Conservation (phyloP, 2,113 vertebrate genomes). For the Daubentonia madagascariensis region DNA sequence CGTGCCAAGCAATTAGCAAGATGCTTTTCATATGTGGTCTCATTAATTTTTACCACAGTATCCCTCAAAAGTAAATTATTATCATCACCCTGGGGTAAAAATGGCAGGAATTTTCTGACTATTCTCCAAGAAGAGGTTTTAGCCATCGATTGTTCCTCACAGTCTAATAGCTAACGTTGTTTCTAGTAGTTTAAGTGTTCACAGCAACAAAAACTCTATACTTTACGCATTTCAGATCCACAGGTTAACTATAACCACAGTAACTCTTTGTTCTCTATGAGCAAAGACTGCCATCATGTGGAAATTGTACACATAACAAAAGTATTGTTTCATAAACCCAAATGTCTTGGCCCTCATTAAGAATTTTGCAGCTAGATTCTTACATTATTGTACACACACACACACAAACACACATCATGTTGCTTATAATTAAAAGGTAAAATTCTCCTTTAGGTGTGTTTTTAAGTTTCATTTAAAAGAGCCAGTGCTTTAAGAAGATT, state of each 20-base stretch:
- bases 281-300: constrained; percentile 83
- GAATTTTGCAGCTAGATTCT: not conserved
- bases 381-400: not conserved
- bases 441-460: not conserved
- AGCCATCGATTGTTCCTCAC: not conserved
- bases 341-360: not conserved
- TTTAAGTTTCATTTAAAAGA: not conserved
- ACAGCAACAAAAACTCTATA: constrained; percentile 41
- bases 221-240: not conserved
- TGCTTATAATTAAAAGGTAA: not conserved
- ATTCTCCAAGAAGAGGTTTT: not conserved
- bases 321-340: fast-evolving
- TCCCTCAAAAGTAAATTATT: not conserved
- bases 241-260: fast-evolving
- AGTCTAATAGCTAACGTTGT: constrained; percentile 3
- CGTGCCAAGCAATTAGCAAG: not conserved
- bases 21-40: not conserved
- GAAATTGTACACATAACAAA: constrained; percentile 40
- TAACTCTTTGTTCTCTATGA: not conserved
- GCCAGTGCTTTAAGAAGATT: not conserved
- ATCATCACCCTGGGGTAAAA: not conserved
- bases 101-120: not conserved
- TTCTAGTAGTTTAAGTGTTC: constrained; percentile 34
- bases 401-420: not conserved
- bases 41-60: not conserved